Evolutionary conservation across 1,140 invertebrate species (phyloP).

Genomic region (Drosophila bifasciata): DNA sequence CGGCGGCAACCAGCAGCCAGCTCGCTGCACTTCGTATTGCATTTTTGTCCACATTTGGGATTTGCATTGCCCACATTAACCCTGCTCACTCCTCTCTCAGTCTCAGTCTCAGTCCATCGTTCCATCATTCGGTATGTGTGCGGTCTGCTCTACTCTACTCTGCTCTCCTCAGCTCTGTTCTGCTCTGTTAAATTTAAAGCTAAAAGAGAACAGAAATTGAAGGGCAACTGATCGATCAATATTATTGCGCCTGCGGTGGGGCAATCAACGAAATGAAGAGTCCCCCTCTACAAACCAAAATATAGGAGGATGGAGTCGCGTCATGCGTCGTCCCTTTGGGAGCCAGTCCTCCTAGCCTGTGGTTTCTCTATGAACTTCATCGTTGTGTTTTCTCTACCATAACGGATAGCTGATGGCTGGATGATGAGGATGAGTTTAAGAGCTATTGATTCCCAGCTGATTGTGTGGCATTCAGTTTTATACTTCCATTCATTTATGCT

Average conservation of each 20-base stretch:
- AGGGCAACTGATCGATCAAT: constrained; percentile 55
- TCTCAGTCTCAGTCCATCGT: neutral
- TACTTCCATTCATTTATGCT: constrained; percentile 27
- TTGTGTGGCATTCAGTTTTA: constrained; percentile 27
- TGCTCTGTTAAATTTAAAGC: constrained; percentile 36
- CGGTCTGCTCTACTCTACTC: no score
- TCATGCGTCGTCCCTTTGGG: constrained; percentile 28
- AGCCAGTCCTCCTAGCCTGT: constrained; percentile 7
- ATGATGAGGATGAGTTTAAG: neutral
- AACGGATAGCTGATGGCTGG: constrained; percentile 6
- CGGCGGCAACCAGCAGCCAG: constrained; percentile 5
- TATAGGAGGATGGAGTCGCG: constrained; percentile 1
- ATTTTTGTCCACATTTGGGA: constrained; percentile 62
- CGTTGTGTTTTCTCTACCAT: constrained; percentile 2
- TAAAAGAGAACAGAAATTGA: constrained; percentile 35
- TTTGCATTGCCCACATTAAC: constrained; percentile 41
- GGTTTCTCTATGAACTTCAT: constrained; percentile 13
- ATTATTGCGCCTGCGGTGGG: constrained; percentile 52
- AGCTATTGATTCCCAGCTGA: constrained; percentile 42
- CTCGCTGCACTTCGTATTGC: constrained; percentile 29
- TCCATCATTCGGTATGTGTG: neutral
- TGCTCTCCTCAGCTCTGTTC: neutral
- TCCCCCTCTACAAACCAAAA: constrained; percentile 31
- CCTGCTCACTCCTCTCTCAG: neutral
- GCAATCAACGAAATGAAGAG: constrained; percentile 57